Percentiles rank a stretch among this genome's conserved stretches.
phyloP scores from a whole-genome alignment of 2,797 vertebrate genomes.

The Hafferia zeledoni region DNA sequence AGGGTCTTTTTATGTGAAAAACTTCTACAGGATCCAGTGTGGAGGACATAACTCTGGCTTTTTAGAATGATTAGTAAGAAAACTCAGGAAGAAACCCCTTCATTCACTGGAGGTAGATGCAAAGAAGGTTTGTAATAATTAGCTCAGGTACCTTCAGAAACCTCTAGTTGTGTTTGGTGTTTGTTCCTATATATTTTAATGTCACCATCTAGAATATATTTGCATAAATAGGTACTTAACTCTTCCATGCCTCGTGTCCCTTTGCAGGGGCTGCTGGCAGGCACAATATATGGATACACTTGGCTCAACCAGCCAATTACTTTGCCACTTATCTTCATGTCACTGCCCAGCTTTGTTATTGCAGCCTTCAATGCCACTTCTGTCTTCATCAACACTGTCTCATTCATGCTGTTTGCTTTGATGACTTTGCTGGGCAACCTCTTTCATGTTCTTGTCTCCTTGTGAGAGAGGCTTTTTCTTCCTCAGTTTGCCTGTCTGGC shows the following conservation, averaged over 20 bases:
- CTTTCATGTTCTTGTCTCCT: conserved; percentile 38
- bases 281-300: not conserved
- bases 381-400: conserved; percentile 67
- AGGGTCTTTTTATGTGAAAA: not conserved
- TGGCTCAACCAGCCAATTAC: conserved; percentile 62
- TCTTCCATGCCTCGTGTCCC: not conserved
- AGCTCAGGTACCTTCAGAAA: not conserved
- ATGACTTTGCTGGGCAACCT: conserved; percentile 56
- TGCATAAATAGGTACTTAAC: conserved; percentile 1
- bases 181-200: not conserved
- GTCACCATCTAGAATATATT: not conserved
- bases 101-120: not conserved
- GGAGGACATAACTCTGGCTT: not conserved
- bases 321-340: conserved; percentile 65
- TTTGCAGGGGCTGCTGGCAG: conserved; percentile 23
- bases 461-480: conserved; percentile 46
- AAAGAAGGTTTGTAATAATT: not conserved
- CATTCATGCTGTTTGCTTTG: conserved; percentile 63
- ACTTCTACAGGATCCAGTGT: not conserved
- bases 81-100: not conserved
- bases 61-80: not conserved
- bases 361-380: conserved; percentile 66
- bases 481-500: conserved; percentile 13
- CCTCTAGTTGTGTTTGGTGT: not conserved
- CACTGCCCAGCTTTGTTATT: conserved; percentile 52